Evolutionary conservation across 2,797 vertebrate genomes (phyloP), one percentile per base, ranked within the genome.

Genomic region (Mastacembelus armatus): DNA sequence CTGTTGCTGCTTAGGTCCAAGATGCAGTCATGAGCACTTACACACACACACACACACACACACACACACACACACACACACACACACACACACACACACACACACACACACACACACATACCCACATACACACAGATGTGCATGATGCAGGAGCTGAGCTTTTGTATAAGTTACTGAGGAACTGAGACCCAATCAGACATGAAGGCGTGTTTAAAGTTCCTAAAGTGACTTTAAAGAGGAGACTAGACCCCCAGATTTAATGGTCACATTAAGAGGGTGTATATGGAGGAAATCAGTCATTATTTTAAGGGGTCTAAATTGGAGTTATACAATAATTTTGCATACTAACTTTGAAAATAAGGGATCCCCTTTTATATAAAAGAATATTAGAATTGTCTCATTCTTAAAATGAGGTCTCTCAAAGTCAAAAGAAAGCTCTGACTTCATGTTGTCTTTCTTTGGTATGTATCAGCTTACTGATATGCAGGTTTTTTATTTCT

Each of bases 1-100:
- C 96, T 96, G 95, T 95, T 96, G 95, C 89, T 96, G 91, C 94
- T 96, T 97, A 96, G 88, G 90, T 89, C 75, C 89, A 89, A 92
- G 91, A 93, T 93, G 92, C 90, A 91, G 88, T 87, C 71, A 62
- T 59, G 57, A 66, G 36, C 64, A 48, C 49, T 1, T 1, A 3
- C 7, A 29, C 56, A 63, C 43, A 36, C 68, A 63, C 39, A 48
- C 63, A 51, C 76, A 32, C 67, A 70, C 69, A 61, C 63, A 60
- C 50, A 73, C 43, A 58, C 66, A 56, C 54, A 30, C 49, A 35
- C 70, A 64, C 49, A 35, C 44, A 60, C 61, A 55, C 58, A 64
- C 71, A 52, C 49, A 61, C 63, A 67, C 33, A 55, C 47, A 59
- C 35, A 58, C 36, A 67, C 54, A 71, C 48, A 43, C 24, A 36